Base-by-base conservation (phyloP, 2,113 vertebrate species). In the Anarrhichthys ocellatus region DNA sequence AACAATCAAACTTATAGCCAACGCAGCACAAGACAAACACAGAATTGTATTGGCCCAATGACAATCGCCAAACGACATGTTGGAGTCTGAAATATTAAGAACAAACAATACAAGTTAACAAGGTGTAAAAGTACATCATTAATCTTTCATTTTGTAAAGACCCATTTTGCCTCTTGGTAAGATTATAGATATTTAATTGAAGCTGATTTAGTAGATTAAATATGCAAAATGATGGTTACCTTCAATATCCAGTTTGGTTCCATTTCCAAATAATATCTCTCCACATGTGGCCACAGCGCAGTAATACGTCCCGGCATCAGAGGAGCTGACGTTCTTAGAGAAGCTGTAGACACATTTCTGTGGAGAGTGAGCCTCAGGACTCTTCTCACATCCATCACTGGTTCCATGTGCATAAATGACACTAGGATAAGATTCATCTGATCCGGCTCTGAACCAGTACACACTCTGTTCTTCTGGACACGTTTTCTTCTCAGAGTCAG, bases 381-480 rank as follows among this genome's bases (percentile, higher is more conserved):
- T 69, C 24, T 48, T 46, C n/a, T 59, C 11, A 52, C 76, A 62
- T 27, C 59, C 72, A 61, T 46, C 4, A 29, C 9, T 9, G 61
- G 66, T 59, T 44, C 27, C 20, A 40, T 67, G 66, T 14, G 59
- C 13, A 34, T 63, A 65, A 50, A 85, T 7, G 7, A 73, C 62
- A 36, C 67, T 66, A 44, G 56, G 76, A 72, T 65, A 54, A 24
- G 63, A 68, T 40, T 22, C 6, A 17, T 69, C 34, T 22, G 73
- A 13, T 58, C 54, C 40, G 2, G 46, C 44, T 69, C 10, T 83
- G 72, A 92, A 82, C 88, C 90, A 92, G 78, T n/a, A 82, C 15
- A 87, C 63, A 3, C 15, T 80, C 76, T 68, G 69, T 27, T 54
- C 76, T 29, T 10, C 82, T 29, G 66, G 24, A 73, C 77, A 90